Evolutionary conservation across 2,113 vertebrate genomes (phyloP), one percentile per base, ranked within the genome.

Genomic region (Arvicanthis niloticus): DNA sequence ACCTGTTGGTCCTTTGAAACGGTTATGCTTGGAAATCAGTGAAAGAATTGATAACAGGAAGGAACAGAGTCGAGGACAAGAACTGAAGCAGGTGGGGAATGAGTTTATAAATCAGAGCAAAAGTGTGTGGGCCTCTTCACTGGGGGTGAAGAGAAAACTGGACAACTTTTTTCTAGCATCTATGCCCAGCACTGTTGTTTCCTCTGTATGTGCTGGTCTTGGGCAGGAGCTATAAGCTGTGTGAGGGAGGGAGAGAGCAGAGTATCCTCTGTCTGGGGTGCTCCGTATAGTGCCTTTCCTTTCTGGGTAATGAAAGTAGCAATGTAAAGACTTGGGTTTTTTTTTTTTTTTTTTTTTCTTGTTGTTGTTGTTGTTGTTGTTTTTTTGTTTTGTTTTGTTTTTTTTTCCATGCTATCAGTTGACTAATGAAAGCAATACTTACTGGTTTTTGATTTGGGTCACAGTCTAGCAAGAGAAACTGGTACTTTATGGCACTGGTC

Each of bases 391-490:
- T n/a, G n/a, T n/a, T n/a, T n/a, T n/a, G n/a, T n/a, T 85, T 93
- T 90, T 48, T 8, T 82, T 77, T 88, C 94, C 19, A 48, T 94
- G 16, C 19, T 76, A 88, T 7, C 58, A 72, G 76, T 78, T 82
- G 75, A 72, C 34, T 93, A 60, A 78, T 97, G 53, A 68, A 96
- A 97, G 11, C 81, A 58, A 40, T 53, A 29, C 72, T 91, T 91
- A 65, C 91, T 94, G 34, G 65, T 67, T n/a, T 45, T 53, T 87
- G 75, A n/a, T 60, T 68, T 80, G 24, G 19, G 16, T 92, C 24
- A 45, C 1, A 45, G n/a, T 48, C 60, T 93, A 93, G 34, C 12
- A 85, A 58, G 81, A 60, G 56, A 76, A 12, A 81, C 19, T 60
- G 67, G 53, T 91, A 56, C 29, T 56, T 80, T 80, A 68, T 19